Conservation (phyloP, 2,888 invertebrate genomes). For the Catocala sponsa region DNA sequence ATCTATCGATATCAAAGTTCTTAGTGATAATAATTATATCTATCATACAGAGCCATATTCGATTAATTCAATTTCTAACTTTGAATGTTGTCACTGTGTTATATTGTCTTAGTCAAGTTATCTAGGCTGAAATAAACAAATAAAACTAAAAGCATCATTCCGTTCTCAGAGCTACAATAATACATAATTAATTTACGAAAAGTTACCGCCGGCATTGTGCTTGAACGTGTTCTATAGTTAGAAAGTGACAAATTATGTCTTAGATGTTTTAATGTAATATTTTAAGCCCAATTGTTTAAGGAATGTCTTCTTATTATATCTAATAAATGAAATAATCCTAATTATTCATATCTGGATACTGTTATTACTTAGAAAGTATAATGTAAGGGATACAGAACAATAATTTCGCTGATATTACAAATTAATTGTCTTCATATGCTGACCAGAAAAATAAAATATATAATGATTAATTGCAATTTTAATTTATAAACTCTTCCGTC, state of each 20-base stretch:
- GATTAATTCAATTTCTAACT: too few species aligned
- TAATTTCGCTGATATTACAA: constrained; percentile 9
- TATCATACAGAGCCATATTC: too few species aligned
- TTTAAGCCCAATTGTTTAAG: constrained; percentile 28
- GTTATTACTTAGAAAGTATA: constrained; percentile 31
- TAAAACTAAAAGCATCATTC: too few species aligned
- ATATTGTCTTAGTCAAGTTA: too few species aligned
- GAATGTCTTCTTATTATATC: constrained; percentile 43
- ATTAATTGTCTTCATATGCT: neutral
- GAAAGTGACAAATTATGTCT: constrained; percentile 11
- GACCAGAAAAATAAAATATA: constrained; percentile 1
- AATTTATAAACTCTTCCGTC: too few species aligned
- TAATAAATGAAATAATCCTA: constrained; percentile 25
- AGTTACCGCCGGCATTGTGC: neutral
- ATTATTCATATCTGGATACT: constrained; percentile 44
- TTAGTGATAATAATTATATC: too few species aligned
- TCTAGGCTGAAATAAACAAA: too few species aligned
- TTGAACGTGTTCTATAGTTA: constrained; percentile 8
- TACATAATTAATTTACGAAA: neutral
- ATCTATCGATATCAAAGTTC: too few species aligned
- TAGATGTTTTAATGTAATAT: neutral
- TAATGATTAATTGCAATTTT: neutral
- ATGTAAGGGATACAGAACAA: constrained; percentile 43
- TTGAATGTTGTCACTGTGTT: too few species aligned
- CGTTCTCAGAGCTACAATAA: neutral